phyloP scores from a whole-genome alignment of 2,113 vertebrate species.

The Bettongia penicillata region DNA sequence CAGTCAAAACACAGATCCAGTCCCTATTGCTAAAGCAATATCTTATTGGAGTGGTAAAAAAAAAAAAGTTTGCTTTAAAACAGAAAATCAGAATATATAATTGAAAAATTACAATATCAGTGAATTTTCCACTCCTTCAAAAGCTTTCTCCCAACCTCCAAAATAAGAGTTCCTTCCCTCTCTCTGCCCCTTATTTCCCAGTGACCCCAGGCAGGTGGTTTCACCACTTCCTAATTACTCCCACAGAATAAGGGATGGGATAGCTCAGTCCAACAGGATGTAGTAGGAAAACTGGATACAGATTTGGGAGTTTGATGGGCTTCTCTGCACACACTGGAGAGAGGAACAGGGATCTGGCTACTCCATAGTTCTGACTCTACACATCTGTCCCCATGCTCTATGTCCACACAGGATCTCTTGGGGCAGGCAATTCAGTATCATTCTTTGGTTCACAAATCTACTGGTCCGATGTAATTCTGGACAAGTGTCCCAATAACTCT shows the following conservation, averaged over 20 bases:
- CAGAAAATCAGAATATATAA: neutral
- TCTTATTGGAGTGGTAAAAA: too few relatives aligned
- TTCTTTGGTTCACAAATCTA: neutral
- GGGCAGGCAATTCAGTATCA: neutral
- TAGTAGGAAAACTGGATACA: neutral
- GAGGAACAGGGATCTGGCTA: neutral
- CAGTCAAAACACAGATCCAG: too few relatives aligned
- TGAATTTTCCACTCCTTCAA: neutral
- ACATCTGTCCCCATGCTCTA: neutral
- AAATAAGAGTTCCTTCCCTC: neutral
- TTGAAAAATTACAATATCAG: neutral
- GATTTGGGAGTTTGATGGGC: neutral
- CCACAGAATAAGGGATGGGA: neutral
- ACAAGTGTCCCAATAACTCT: neutral
- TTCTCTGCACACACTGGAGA: neutral
- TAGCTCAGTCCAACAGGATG: neutral
- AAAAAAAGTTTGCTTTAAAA: neutral
- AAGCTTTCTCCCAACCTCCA: neutral
- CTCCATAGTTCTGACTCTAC: neutral
- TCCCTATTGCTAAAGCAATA: too few relatives aligned
- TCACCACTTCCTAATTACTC: neutral
- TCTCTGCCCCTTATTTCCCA: neutral
- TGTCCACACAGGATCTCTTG: neutral
- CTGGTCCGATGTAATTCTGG: neutral
- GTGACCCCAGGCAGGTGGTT: neutral